Evolutionary conservation across 2,797 vertebrate species (phyloP).

Genomic region (Hoplostethus mediterraneus): DNA sequence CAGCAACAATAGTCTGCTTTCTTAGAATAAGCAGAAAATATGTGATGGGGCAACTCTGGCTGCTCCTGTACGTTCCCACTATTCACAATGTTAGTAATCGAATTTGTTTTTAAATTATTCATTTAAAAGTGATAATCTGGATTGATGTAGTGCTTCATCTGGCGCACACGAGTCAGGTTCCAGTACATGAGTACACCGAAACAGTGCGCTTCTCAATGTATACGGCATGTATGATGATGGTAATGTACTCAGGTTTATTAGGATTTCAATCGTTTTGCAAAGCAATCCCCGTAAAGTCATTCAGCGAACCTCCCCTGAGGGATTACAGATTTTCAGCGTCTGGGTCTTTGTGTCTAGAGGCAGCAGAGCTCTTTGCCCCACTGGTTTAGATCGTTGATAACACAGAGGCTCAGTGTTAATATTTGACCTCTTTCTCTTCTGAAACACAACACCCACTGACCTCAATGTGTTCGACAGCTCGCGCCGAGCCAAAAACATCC

Average conservation of each 20-base stretch:
- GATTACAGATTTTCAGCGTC: slow-evolving; percentile 24
- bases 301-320: slow-evolving; percentile 22
- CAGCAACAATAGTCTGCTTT: slow-evolving; percentile 1
- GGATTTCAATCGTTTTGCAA: slow-evolving; percentile 5
- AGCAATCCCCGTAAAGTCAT: neutral
- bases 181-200: neutral
- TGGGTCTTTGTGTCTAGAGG: slow-evolving; percentile 23
- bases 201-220: neutral
- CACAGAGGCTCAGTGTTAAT: slow-evolving; percentile 66
- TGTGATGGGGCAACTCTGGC: neutral
- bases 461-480: slow-evolving; percentile 68
- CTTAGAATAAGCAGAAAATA: neutral
- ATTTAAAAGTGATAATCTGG: too few relatives aligned
- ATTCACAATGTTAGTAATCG: too few relatives aligned
- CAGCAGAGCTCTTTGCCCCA: slow-evolving; percentile 36
- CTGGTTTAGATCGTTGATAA: slow-evolving; percentile 56
- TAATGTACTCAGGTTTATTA: too few relatives aligned
- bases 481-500: slow-evolving; percentile 46
- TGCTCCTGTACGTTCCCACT: neutral
- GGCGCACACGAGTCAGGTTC: neutral
- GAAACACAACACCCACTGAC: slow-evolving; percentile 70
- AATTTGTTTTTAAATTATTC: too few relatives aligned
- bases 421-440: slow-evolving; percentile 73
- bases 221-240: neutral
- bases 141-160: too few relatives aligned